These are phyloP conservation scores for Mactra quadrangularis DNA, from an alignment of 1,140 invertebrate species.

Conservation along the genomic window DNA sequence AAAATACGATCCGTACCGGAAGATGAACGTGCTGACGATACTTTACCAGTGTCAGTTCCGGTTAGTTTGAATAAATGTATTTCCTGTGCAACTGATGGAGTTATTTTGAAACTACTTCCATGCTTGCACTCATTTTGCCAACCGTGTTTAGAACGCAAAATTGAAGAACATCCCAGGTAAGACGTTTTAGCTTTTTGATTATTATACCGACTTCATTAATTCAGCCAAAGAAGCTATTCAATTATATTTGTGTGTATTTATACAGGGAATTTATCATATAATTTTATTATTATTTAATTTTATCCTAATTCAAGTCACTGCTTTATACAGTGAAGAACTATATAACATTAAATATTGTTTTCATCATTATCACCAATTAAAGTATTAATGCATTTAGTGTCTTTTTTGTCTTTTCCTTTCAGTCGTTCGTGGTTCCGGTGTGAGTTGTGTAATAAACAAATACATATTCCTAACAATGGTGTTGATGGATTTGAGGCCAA, in stretches of 20 bases:
- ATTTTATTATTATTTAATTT: no score
- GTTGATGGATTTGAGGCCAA: slow-evolving; percentile 41
- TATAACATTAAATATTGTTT: no score
- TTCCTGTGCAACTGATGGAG: not conserved
- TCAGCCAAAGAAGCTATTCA: no score
- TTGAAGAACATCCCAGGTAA: slow-evolving; percentile 40
- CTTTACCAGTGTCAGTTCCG: not conserved
- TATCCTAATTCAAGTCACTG: no score
- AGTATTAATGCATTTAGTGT: no score
- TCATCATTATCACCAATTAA: no score
- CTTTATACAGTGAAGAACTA: no score
- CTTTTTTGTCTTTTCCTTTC: no score
- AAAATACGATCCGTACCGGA: slow-evolving; percentile 47
- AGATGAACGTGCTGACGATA: not conserved
- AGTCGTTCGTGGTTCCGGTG: slow-evolving; percentile 38
- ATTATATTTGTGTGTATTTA: no score
- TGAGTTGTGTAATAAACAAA: slow-evolving; percentile 31
- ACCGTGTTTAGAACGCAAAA: slow-evolving; percentile 17
- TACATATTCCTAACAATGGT: slow-evolving; percentile 24
- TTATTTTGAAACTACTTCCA: slow-evolving; percentile 45
- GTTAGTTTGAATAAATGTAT: slow-evolving; percentile 24
- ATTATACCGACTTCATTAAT: no score
- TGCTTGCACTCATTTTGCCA: slow-evolving; percentile 48
- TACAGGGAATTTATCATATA: no score
- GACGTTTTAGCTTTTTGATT: no score